Base-by-base conservation (phyloP, 2,113 vertebrate genomes). In the Furnarius figulus region DNA sequence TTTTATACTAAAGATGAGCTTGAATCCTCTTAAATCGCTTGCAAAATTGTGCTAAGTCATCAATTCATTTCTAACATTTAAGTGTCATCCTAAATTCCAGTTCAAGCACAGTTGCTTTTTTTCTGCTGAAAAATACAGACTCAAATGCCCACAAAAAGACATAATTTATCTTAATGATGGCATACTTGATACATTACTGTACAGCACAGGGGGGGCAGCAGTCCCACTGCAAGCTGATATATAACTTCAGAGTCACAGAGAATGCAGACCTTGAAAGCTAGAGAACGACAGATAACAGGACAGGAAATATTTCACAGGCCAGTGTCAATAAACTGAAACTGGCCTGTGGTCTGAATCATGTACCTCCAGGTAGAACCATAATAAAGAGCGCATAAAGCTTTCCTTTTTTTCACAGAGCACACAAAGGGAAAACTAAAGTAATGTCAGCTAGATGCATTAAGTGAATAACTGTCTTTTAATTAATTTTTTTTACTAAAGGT, bases 91-190 rank as follows among this genome's bases (percentile, higher is more conserved):
- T 91, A 91, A 83, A 97, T 79, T 61, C 30, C 72, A 90, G 87
- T 94, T 97, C 68, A 96, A 65, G 42, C 33, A 58, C 59, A 92
- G 30, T 35, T 91, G 23, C 22, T 85, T 95, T 86, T 90, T 79
- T 79, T 85, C 23, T 62, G 22, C 85, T 59, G 68, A 95, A 96
- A 97, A 96, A 74, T 50, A 87, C 31, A 47, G 71, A 47, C 75
- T 85, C 46, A 86, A 93, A 94, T 12, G 18, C 86, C 94, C 85
- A 63, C 53, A 96, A 90, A 92, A 96, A 49, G 58, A 52, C 18
- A 73, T 95, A 72, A 89, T 93, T 97, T 97, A 96, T 94, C 73
- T 93, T 97, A 97, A 96, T 94, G 75, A 66, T 95, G 89, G 56
- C 59, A 82, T 56, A 18, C 67, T 91, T 95, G 93, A 97, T 95